Base-by-base conservation (phyloP, 2,888 invertebrate genomes). In the Scaptomyza caliginosa region DNA sequence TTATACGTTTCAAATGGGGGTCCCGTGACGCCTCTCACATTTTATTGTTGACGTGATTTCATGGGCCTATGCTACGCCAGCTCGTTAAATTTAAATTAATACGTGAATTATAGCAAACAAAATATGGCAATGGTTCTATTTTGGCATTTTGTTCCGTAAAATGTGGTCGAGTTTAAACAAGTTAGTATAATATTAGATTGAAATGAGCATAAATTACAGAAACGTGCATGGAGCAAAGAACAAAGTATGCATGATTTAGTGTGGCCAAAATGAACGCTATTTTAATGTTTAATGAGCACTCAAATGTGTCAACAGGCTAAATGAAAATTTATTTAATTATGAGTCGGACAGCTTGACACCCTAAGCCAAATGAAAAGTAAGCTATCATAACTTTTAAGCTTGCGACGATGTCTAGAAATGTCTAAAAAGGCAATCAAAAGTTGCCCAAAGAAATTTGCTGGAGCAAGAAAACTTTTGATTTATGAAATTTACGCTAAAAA, bases 271-370 rank as follows among this genome's bases (percentile, higher is more conserved):
- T 54, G 49, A 50, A 51, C 60, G 74, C 58, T 54, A 78, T 85
- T 81, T 82, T 62, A 74, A 79, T 78, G 79, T 85, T 81, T 85
- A 82, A 85, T 85, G 85, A 79, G 85, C 85, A 82, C 79, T 82
- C 85, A 82, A 74, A 82, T 74, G 85, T 81, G 81, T 81, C 85
- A 81, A 85, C 79, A 79, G 68, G 72, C 85, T 74, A 74, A 79
- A 79, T 81, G 72, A 67, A 70, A 81, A 81, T 79, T 79, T 77
- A 79, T 81, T 85, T 81, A 81, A 81, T 81, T 81, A 85, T 74
- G 67, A 74, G 59, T 68, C 28, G 59, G 77, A 69, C 46, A 63
- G 57, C 3, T 24, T 2, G 34, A 36, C 28, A 26, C 34, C 17
- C 6, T 5, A 6, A 11, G 10, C 10, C 30, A 32, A 62, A 50